phyloP scores from a whole-genome alignment of 2,888 invertebrate genomes.

The Amiota mariae region DNA sequence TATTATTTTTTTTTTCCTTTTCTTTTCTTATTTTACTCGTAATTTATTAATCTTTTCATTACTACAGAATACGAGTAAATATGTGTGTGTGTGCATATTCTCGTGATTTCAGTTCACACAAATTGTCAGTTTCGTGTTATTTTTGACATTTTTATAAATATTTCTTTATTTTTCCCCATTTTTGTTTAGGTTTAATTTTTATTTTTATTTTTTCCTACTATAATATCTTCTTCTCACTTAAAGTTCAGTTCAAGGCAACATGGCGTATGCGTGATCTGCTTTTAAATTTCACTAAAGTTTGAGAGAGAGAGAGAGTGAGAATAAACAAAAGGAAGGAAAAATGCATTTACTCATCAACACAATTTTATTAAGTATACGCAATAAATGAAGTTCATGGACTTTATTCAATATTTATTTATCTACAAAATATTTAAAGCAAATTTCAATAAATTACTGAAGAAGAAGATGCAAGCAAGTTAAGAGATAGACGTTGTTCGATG shows the following conservation, averaged over 20 bases:
- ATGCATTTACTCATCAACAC: no score
- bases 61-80: not conserved
- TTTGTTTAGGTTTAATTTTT: not conserved
- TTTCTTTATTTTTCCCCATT: slow-evolving; percentile 6
- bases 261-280: slow-evolving; percentile 4
- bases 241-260: slow-evolving; percentile 18
- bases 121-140: no score
- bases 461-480: no score
- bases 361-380: slow-evolving; percentile 18
- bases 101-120: no score
- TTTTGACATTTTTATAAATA: slow-evolving; percentile 29
- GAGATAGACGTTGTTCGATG: no score
- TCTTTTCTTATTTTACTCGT: not conserved
- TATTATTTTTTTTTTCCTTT: not conserved
- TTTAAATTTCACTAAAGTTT: not conserved
- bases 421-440: not conserved
- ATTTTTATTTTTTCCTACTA: not conserved
- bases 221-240: not conserved
- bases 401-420: slow-evolving; percentile 16
- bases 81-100: no score
- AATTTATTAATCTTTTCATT: not conserved
- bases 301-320: no score
- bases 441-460: no score
- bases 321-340: no score
- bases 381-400: slow-evolving; percentile 12